Base-by-base conservation (phyloP, 1,140 invertebrate species). In the Bombus difficillimus region DNA sequence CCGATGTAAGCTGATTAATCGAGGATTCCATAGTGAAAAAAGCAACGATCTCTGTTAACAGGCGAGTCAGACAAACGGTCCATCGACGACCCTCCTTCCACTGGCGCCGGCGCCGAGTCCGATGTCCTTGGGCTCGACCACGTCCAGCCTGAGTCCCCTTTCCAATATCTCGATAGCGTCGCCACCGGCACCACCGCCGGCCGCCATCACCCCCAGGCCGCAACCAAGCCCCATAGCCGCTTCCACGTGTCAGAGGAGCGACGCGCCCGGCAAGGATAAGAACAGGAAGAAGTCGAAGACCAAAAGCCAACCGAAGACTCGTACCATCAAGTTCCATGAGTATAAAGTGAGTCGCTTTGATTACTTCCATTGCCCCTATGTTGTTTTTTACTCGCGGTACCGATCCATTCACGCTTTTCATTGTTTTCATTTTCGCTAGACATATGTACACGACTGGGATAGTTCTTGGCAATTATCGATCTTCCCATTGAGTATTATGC, bases 281-380 rank as follows among this genome's bases (percentile, higher is more conserved):
- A 98, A 97, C 91, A 95, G 97, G 69, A 99, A 99, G 95, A 99
- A 99, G 94, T 97, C 96, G n/a, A 99, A 99, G 95, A 97, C 97
- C 47, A 98, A 98, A 94, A 97, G 97, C 73, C 98, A 98, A 92
- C 96, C 97, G 10, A 99, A 99, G 94, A 97, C 98, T 4, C 97
- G 98, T 85, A 98, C 97, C 68, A 99, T 99, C 85, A 99, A 99
- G 96, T 99, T 99, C 95, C 99, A 99, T 94, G 99, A 99, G 94
- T 99, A 99, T 94, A 99, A 99, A 95, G 96, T 96, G 90, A 92
- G 88, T 88, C 57, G 2, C 28, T n/a, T 39, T n/a, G 2, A 10
- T 76, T 22, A 22, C 0, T n/a, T 59, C 22, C 10, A 34, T n/a
- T 0, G 5, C 1, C 5, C 4, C 18, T 37, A 0, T 25, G 6